Evolutionary conservation across 2,888 invertebrate genomes (phyloP).

Genomic region (Habrosyne pyritoides): DNA sequence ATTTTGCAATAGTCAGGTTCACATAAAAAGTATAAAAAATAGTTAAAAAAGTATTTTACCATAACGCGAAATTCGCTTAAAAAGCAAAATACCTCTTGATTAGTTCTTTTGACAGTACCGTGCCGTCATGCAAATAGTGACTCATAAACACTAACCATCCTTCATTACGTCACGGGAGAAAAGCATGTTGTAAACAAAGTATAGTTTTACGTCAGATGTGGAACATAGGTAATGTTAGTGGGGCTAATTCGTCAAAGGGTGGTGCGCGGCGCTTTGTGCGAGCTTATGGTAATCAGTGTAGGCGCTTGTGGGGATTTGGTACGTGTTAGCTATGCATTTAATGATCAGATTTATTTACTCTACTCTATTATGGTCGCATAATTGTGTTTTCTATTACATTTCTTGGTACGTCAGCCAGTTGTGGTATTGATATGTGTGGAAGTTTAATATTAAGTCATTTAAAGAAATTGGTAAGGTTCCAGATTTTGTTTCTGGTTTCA

Average conservation of each 20-base stretch:
- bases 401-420: not conserved
- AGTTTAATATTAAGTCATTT: no score
- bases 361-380: not conserved
- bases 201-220: slow-evolving; percentile 22
- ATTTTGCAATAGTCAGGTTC: no score
- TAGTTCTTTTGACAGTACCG: not conserved
- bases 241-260: slow-evolving; percentile 80
- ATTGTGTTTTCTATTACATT: slow-evolving; percentile 7
- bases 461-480: no score
- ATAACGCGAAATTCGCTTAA: no score
- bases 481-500: no score
- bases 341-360: slow-evolving; percentile 55
- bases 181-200: slow-evolving; percentile 7
- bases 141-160: not conserved
- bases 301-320: slow-evolving; percentile 46
- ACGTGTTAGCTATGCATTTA: slow-evolving; percentile 46
- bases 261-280: slow-evolving; percentile 68
- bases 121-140: no score
- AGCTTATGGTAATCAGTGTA: slow-evolving; percentile 78
- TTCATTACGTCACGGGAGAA: not conserved
- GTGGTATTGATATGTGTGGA: no score
- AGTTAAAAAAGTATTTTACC: no score
- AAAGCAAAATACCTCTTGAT: no score
- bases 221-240: slow-evolving; percentile 62
- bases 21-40: no score